Evolutionary conservation across 2,888 invertebrate species (phyloP).

Genomic region (Xylocampa areola): DNA sequence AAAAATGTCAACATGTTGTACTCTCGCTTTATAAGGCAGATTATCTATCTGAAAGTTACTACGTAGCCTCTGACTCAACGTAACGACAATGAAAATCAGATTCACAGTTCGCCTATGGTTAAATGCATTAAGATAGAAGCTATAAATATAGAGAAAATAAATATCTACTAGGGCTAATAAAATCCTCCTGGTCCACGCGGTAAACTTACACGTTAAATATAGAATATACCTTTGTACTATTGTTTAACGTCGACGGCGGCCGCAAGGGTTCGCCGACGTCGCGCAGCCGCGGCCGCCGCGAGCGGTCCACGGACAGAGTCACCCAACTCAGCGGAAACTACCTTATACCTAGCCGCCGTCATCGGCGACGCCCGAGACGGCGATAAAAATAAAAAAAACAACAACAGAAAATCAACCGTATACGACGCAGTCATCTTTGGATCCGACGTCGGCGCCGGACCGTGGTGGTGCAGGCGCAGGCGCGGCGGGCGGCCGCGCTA

Average conservation of each 20-base stretch:
- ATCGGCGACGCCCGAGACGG: slow-evolving; percentile 42
- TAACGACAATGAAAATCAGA: slow-evolving; percentile 74
- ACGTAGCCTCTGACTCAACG: slow-evolving; percentile 73
- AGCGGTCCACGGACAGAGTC: slow-evolving; percentile 46
- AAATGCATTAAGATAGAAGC: slow-evolving; percentile 83
- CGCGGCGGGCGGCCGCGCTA: slow-evolving; percentile 64
- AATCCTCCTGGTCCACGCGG: slow-evolving; percentile 85
- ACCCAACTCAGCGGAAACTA: slow-evolving; percentile 44
- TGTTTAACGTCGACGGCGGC: slow-evolving; percentile 72
- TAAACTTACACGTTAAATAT: slow-evolving; percentile 83
- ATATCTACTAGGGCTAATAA: slow-evolving; percentile 83
- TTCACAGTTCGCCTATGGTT: slow-evolving; percentile 78
- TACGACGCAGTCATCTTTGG: slow-evolving; percentile 84
- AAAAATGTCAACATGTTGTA: slow-evolving; percentile 53
- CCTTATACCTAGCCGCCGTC: slow-evolving; percentile 52
- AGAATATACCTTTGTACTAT: slow-evolving; percentile 87
- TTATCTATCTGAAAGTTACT: slow-evolving; percentile 60
- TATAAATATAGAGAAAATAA: slow-evolving; percentile 85
- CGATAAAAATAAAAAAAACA: slow-evolving; percentile 60
- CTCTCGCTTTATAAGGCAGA: slow-evolving; percentile 58
- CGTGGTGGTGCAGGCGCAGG: slow-evolving; percentile 67
- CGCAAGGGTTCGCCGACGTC: slow-evolving; percentile 43
- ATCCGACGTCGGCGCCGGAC: slow-evolving; percentile 73
- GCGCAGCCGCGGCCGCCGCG: slow-evolving; percentile 37
- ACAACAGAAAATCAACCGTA: slow-evolving; percentile 81